Evolutionary conservation across 2,888 invertebrate species (phyloP).

Genomic region (Galeruca laticollis): DNA sequence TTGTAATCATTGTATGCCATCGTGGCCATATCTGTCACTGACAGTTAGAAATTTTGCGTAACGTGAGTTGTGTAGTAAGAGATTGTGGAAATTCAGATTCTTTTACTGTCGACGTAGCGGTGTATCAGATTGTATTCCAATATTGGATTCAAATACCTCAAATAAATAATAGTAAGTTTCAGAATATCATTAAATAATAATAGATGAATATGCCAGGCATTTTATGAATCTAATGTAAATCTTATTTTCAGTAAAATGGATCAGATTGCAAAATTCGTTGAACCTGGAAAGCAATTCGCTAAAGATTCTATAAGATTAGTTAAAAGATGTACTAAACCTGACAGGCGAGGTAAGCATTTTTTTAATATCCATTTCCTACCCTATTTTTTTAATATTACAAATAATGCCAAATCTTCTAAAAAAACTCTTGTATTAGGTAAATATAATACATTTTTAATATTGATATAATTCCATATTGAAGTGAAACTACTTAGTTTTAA

Average conservation of each 20-base stretch:
- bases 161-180: slow-evolving; percentile 24
- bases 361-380: neutral
- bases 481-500: no score
- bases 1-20: slow-evolving; percentile 27
- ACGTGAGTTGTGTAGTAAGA: neutral
- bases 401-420: neutral
- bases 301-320: slow-evolving; percentile 98
- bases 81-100: slow-evolving; percentile 2
- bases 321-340: slow-evolving; percentile 99
- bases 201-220: neutral
- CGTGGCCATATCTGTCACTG: slow-evolving; percentile 32
- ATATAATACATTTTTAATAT: no score
- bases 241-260: slow-evolving; percentile 78
- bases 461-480: no score
- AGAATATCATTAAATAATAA: slow-evolving; percentile 1
- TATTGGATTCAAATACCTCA: neutral
- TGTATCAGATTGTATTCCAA: neutral
- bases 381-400: neutral
- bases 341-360: slow-evolving; percentile 86
- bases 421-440: no score
- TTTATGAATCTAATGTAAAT: neutral
- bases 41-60: slow-evolving; percentile 8
- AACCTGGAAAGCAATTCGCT: slow-evolving; percentile 96
- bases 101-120: slow-evolving; percentile 26
- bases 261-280: slow-evolving; percentile 93